A percentile compares a stretch with the other conserved stretches of the same genome.
These are phyloP conservation scores for Bovichtus diacanthus DNA, from an alignment of 2,797 vertebrate species.

Conservation along the genomic window DNA sequence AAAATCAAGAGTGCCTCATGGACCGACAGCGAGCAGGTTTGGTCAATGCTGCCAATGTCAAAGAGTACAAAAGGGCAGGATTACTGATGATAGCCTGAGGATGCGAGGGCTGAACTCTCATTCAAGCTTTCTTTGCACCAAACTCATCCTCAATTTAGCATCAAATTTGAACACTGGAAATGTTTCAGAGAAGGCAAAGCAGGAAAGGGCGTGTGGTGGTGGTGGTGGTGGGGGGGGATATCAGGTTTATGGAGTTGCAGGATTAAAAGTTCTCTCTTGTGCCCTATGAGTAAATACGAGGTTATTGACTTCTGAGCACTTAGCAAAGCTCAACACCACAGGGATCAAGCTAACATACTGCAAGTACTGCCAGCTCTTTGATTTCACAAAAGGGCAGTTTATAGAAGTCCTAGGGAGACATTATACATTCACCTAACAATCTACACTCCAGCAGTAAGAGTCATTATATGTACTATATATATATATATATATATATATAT, in stretches of 20 bases:
- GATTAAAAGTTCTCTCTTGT: conserved; percentile 38
- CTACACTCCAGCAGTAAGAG: conserved; percentile 4
- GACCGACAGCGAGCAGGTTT: conserved; percentile 37
- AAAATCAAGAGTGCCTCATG: conserved; percentile 41
- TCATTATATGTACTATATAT: background rate
- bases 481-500: background rate
- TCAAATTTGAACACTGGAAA: conserved; percentile 61
- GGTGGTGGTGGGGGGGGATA: conserved; percentile 25
- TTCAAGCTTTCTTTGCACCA: conserved; percentile 39
- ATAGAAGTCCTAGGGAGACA: conserved; percentile 35
- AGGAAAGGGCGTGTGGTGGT: no score
- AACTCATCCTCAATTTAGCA: conserved; percentile 58
- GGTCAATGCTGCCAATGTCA: conserved; percentile 55
- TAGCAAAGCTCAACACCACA: conserved; percentile 48
- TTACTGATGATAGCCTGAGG: conserved; percentile 51
- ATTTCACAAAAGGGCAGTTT: conserved; percentile 47
- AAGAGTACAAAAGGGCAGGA: conserved; percentile 51
- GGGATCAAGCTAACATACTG: conserved; percentile 45
- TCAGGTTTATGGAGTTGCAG: conserved; percentile 48
- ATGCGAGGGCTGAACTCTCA: conserved; percentile 23
- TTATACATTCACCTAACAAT: conserved; percentile 23
- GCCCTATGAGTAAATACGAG: conserved; percentile 59
- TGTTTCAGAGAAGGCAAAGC: conserved; percentile 32
- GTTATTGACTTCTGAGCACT: conserved; percentile 63
- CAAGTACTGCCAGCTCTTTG: conserved; percentile 35